phyloP scores from a whole-genome alignment of 2,888 invertebrate genomes.

The Torymus tubicola region DNA sequence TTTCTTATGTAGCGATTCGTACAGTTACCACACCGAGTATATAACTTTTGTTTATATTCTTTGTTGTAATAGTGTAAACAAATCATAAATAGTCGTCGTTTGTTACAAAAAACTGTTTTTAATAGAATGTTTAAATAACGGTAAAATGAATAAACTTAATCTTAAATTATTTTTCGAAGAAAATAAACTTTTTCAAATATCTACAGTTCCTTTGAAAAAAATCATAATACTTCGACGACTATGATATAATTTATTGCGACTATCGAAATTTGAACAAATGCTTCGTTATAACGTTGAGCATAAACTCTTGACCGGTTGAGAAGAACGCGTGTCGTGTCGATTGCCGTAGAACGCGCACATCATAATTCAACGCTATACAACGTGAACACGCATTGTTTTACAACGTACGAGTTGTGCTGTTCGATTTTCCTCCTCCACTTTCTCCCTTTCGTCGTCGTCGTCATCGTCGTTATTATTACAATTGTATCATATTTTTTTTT shows the following conservation, averaged over 20 bases:
- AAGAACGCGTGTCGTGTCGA: neutral
- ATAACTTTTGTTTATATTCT: conserved; percentile 47
- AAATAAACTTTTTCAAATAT: too few relatives aligned
- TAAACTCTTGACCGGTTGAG: neutral
- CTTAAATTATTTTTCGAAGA: too few relatives aligned
- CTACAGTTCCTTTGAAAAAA: too few relatives aligned
- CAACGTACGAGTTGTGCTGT: conserved; percentile 53
- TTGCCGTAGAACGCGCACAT: conserved; percentile 8
- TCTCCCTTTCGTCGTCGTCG: conserved; percentile 22
- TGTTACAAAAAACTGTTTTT: too few relatives aligned
- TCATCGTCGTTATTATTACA: conserved; percentile 45
- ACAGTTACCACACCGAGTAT: conserved; percentile 65
- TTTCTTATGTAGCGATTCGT: conserved; percentile 60
- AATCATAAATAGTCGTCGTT: conserved; percentile 4
- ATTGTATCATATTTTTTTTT: conserved; percentile 27
- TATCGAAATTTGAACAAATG: too few relatives aligned
- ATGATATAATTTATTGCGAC: too few relatives aligned
- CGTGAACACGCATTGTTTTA: conserved; percentile 58
- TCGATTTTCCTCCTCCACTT: conserved; percentile 3
- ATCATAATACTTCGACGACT: too few relatives aligned
- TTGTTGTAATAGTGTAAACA: neutral
- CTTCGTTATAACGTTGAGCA: too few relatives aligned
- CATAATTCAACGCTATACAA: conserved; percentile 45
- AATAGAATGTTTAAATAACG: too few relatives aligned
- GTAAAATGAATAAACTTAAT: too few relatives aligned